These are phyloP conservation scores for Allacma fusca DNA, from an alignment of 2,888 invertebrate species.

Conservation along the genomic window DNA sequence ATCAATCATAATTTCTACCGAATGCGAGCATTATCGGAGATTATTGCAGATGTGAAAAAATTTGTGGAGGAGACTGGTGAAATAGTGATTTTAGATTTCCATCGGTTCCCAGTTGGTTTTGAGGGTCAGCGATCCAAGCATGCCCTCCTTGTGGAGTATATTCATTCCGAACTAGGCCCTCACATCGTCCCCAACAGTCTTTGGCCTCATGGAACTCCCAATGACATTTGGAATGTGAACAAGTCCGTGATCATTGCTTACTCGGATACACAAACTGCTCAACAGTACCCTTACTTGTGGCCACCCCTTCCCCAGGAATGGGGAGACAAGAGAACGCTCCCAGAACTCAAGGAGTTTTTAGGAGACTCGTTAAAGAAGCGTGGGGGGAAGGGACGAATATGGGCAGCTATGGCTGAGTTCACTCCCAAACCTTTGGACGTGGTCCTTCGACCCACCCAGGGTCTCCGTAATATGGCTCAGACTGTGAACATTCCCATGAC, in stretches of 20 bases:
- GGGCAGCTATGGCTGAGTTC: constrained; percentile 68
- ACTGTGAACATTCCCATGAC: constrained; percentile 58
- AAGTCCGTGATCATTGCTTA: constrained; percentile 71
- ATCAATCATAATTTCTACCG: constrained; percentile 77
- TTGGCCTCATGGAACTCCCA: constrained; percentile 64
- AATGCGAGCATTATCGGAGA: constrained; percentile 71
- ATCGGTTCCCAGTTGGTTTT: constrained; percentile 79
- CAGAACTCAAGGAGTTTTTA: constrained; percentile 61
- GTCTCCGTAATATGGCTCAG: constrained; percentile 66
- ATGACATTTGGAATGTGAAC: constrained; percentile 69
- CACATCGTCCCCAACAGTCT: constrained; percentile 68
- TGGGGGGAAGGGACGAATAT: constrained; percentile 61
- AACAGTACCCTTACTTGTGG: constrained; percentile 67
- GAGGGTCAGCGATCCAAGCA: constrained; percentile 67
- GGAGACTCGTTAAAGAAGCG: constrained; percentile 53
- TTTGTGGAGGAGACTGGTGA: constrained; percentile 66
- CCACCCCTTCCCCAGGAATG: constrained; percentile 71
- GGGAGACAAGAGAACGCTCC: constrained; percentile 68
- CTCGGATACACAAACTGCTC: constrained; percentile 67
- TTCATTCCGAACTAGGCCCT: constrained; percentile 69
- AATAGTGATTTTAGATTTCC: constrained; percentile 75
- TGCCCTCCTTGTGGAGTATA: constrained; percentile 68
- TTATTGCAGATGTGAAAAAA: constrained; percentile 62
- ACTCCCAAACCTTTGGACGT: constrained; percentile 67
- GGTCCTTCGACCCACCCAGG: constrained; percentile 64